These are phyloP conservation scores for Triplophysa rosa DNA, from an alignment of 2,113 vertebrate species.

Conservation along the genomic window DNA sequence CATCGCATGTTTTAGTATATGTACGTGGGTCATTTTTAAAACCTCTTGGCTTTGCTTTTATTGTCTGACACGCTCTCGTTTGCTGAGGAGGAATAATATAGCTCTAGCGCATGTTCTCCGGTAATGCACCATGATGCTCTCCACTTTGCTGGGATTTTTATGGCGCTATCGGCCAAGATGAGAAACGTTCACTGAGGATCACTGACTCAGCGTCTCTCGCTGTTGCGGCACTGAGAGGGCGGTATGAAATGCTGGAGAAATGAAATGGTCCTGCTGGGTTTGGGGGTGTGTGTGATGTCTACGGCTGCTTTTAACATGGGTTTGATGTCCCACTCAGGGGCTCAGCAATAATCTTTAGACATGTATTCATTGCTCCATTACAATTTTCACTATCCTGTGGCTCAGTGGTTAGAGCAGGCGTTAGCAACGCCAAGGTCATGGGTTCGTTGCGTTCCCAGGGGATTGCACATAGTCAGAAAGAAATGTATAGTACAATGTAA, in stretches of 20 bases:
- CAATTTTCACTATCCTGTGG: no score
- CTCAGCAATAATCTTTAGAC: no score
- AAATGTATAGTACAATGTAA: no score
- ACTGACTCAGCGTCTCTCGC: constrained; percentile 64
- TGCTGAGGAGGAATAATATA: constrained; percentile 24
- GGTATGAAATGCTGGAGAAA: constrained; percentile 58
- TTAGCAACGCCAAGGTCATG: no score
- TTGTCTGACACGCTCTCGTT: constrained; percentile 9
- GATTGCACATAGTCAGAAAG: no score
- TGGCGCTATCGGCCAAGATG: constrained; percentile 55
- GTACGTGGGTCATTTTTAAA: background rate
- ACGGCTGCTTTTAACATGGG: background rate
- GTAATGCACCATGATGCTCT: constrained; percentile 36
- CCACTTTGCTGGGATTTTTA: constrained; percentile 61
- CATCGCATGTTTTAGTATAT: background rate
- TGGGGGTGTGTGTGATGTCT: background rate
- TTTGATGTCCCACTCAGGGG: no score
- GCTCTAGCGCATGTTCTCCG: background rate
- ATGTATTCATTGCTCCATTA: no score
- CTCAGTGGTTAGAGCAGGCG: no score
- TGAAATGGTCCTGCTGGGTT: constrained; percentile 45
- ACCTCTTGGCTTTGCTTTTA: background rate
- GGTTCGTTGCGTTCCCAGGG: no score
- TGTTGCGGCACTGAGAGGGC: constrained; percentile 56
- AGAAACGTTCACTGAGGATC: constrained; percentile 61